Evolutionary conservation across 2,113 vertebrate genomes (phyloP).

Genomic region (Hippolais icterina): DNA sequence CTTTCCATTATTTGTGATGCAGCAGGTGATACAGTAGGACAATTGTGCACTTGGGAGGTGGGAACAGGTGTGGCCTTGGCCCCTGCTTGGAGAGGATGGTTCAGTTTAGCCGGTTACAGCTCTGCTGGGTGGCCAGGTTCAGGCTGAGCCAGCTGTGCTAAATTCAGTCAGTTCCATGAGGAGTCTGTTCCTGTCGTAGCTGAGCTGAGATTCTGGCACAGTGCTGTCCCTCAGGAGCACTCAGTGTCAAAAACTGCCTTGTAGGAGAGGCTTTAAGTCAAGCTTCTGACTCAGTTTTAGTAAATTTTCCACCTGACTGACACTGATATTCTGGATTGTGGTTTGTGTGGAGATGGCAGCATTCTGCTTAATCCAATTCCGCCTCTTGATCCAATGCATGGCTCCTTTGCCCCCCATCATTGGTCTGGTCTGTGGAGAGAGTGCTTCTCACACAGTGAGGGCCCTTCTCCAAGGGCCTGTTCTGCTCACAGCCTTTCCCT

Average conservation of each 20-base stretch:
- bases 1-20: neutral
- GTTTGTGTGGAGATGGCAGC: neutral
- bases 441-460: neutral
- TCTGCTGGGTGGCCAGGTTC: neutral
- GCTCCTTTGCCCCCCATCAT: neutral
- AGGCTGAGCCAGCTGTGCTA: neutral
- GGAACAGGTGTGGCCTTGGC: neutral
- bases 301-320: neutral
- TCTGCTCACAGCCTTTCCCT: neutral
- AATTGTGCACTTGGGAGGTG: neutral
- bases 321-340: neutral
- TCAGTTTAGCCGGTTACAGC: neutral
- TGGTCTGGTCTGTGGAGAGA: neutral
- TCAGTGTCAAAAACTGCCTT: neutral
- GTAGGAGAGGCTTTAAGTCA: neutral
- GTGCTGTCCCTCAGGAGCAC: accelerated
- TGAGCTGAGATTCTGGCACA: neutral
- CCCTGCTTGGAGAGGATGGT: neutral
- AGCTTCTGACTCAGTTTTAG: neutral
- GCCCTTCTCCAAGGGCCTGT: neutral
- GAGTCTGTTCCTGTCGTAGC: neutral
- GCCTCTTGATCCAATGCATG: accelerated
- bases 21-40: neutral
- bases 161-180: neutral
- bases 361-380: neutral